A percentile compares a stretch with the other conserved stretches of the same genome.
phyloP scores from a whole-genome alignment of 2,888 invertebrate species.

The Drosophila neotestacea region DNA sequence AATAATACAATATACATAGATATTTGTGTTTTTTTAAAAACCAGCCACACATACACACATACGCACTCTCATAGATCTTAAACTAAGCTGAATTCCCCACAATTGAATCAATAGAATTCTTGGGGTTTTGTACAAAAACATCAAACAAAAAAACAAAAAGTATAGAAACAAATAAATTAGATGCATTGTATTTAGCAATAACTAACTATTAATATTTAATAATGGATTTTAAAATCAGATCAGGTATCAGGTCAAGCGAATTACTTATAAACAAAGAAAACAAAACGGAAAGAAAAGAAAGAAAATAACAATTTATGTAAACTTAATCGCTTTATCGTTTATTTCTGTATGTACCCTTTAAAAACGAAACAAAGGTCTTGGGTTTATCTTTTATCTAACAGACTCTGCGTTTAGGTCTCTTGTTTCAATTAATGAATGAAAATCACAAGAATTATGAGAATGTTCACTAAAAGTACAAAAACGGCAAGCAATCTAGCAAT shows the following conservation, averaged over 20 bases:
- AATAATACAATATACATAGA: constrained; percentile 35
- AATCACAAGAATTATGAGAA: constrained; percentile 29
- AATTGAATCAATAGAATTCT: constrained; percentile 5
- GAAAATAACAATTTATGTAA: constrained; percentile 7
- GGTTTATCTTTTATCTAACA: constrained; percentile 6
- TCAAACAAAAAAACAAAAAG: constrained; percentile 8
- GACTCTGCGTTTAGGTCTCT: constrained; percentile 27
- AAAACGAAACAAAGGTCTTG: background rate
- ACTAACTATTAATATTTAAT: constrained; percentile 27
- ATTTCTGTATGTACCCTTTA: constrained; percentile 14
- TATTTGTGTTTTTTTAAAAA: constrained; percentile 15
- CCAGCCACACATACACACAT: constrained; percentile 27
- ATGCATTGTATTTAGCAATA: constrained; percentile 51
- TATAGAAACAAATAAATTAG: constrained; percentile 29
- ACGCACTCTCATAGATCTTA: constrained; percentile 49
- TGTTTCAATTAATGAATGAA: constrained; percentile 11
- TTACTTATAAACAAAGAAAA: constrained; percentile 16
- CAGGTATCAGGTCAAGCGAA: constrained; percentile 52
- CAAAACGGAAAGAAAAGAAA: background rate
- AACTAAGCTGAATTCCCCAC: constrained; percentile 26
- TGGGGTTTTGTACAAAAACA: constrained; percentile 46
- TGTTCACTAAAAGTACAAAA: constrained; percentile 72
- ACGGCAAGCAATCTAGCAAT: constrained; percentile 68
- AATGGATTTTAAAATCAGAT: constrained; percentile 53
- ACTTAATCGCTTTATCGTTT: constrained; percentile 10